These are phyloP conservation scores for Bos indicus DNA, from an alignment of 2,113 vertebrate species.

Conservation along the genomic window DNA sequence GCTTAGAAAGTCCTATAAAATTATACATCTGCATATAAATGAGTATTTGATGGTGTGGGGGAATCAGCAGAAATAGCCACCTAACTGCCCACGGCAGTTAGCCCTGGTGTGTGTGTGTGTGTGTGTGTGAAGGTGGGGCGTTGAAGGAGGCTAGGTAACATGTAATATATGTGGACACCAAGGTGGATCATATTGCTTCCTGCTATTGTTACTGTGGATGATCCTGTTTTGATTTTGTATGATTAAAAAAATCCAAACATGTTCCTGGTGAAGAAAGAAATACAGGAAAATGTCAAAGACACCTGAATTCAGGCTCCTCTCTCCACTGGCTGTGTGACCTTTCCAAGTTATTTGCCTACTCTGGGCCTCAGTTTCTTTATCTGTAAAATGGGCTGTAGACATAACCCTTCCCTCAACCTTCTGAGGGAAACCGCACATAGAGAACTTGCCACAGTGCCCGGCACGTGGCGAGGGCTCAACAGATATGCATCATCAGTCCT, in stretches of 20 bases:
- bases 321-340: neutral
- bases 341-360: neutral
- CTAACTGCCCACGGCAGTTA: neutral
- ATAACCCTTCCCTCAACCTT: accelerated
- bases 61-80: neutral
- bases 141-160: neutral
- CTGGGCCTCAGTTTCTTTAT: neutral
- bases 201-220: neutral
- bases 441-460: neutral
- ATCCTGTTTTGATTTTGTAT: neutral
- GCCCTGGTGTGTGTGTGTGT: neutral
- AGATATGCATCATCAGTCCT: accelerated
- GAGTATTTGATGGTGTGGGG: neutral
- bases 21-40: neutral
- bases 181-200: accelerated
- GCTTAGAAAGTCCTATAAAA: neutral
- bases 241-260: neutral
- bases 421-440: accelerated
- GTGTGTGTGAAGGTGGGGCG: neutral
- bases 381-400: neutral
- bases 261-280: neutral
- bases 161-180: accelerated
- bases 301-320: neutral
- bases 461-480: accelerated
- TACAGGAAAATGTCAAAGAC: neutral